Base-by-base conservation (phyloP, 2,113 vertebrate species). In the Ptilorrhoa leucosticta region DNA sequence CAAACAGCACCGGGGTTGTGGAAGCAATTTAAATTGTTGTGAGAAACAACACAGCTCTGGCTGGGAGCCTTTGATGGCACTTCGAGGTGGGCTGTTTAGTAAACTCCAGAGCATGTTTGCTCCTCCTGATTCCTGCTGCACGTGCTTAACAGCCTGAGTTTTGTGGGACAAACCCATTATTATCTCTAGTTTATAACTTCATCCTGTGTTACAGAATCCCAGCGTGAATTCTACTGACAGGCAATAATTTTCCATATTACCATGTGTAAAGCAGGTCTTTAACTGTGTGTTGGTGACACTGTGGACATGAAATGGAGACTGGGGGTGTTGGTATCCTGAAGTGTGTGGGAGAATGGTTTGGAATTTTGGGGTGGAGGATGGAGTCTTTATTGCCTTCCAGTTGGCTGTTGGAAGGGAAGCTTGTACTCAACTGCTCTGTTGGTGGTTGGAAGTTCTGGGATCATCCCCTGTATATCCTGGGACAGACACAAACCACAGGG, bases 11-110 rank as follows among this genome's bases (percentile, higher is more conserved):
- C 11, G 35, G 18, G 61, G 15, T 12, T 80, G 44, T 89, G 90
- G 76, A 68, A 83, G 12, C 45, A n/a, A 73, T 93, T 96, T 14
- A 21, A 78, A 9, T 54, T 51, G 73, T 94, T 93, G 75, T 85
- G 60, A 90, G 90, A 42, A 88, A 28, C 71, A 68, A 6, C 37
- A 7, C 14, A 35, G 69, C 81, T 76, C 35, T 72, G 57, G 42
- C 58, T 72, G 3, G 20, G 35, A 68, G 63, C 48, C 4, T 24
- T 65, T 66, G 73, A 8, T 89, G 83, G 40, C 35, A 9, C 14
- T 30, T 78, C 3, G 53, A 71, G 89, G 65, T 63, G 60, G 70
- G 44, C 23, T 94, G 3, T n/a, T 6, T 10, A 16, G 65, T 64
- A 24, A 93, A 71, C 57, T 64, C 3, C 1, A 2, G 33, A 28